These are phyloP conservation scores for Gymnosoma rotundatum DNA, from an alignment of 2,888 invertebrate genomes.

Conservation along the genomic window DNA sequence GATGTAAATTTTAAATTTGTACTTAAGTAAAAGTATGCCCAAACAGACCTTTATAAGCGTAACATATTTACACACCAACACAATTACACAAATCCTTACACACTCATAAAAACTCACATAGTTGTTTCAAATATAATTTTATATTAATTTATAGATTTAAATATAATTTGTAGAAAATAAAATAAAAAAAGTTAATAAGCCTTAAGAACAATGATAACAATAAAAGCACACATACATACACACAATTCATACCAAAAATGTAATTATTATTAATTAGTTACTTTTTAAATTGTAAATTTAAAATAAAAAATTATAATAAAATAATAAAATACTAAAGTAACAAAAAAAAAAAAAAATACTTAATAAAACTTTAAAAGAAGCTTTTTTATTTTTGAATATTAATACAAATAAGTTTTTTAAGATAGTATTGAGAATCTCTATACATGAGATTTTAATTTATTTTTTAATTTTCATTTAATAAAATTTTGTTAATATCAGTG, in stretches of 20 bases:
- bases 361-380: slow-evolving; percentile 17
- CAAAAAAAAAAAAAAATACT: slow-evolving; percentile 37
- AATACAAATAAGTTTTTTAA: slow-evolving; percentile 12
- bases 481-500: slow-evolving; percentile 57
- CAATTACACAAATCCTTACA: background rate
- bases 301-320: slow-evolving; percentile 37
- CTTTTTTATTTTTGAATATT: slow-evolving; percentile 35
- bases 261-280: slow-evolving; percentile 67
- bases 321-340: slow-evolving; percentile 9
- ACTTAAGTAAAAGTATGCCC: slow-evolving; percentile 53
- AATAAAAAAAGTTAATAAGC: slow-evolving; percentile 12
- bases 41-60: slow-evolving; percentile 9
- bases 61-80: slow-evolving; percentile 6
- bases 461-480: slow-evolving; percentile 35
- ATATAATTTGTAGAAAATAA: background rate
- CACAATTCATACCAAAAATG: slow-evolving; percentile 70
- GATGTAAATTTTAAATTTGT: slow-evolving; percentile 61
- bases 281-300: slow-evolving; percentile 65
- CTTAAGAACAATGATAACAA: slow-evolving; percentile 27
- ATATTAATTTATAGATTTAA: slow-evolving; percentile 9
- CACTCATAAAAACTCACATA: background rate
- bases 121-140: slow-evolving; percentile 11
- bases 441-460: slow-evolving; percentile 42
- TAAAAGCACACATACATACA: slow-evolving; percentile 38
- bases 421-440: slow-evolving; percentile 29